These are phyloP conservation scores for Brachycybe producta DNA, from an alignment of 2,888 invertebrate genomes.

Conservation along the genomic window DNA sequence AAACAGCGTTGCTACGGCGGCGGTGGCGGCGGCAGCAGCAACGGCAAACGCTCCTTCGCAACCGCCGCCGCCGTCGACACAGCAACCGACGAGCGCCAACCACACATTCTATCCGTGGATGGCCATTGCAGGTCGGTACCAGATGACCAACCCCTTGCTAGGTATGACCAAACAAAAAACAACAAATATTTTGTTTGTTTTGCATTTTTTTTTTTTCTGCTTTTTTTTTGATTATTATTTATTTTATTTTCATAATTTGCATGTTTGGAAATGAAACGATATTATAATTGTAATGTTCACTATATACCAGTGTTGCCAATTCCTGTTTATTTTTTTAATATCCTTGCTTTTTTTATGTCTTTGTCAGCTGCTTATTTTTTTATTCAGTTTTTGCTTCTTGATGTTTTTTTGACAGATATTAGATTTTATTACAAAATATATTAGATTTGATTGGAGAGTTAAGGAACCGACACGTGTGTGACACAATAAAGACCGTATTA, in stretches of 20 bases:
- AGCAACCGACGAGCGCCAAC: conserved; percentile 65
- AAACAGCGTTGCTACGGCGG: conserved; percentile 22
- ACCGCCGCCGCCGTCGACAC: conserved; percentile 42
- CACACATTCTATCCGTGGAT: conserved; percentile 97
- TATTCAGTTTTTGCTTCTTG: too few relatives aligned
- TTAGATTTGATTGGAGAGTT: too few relatives aligned
- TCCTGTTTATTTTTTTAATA: too few relatives aligned
- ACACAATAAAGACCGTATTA: too few relatives aligned
- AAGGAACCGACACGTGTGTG: too few relatives aligned
- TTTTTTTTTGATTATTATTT: neutral
- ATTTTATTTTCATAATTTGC: neutral
- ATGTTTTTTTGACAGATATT: too few relatives aligned
- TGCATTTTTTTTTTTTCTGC: neutral
- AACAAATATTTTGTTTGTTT: neutral
- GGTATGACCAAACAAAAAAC: conserved; percentile 2
- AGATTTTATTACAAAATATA: too few relatives aligned
- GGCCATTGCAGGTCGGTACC: conserved; percentile 89
- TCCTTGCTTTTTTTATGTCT: too few relatives aligned
- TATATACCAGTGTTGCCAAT: too few relatives aligned
- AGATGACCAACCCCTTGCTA: conserved; percentile 20
- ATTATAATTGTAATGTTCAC: too few relatives aligned
- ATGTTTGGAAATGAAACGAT: neutral
- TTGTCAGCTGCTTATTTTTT: too few relatives aligned
- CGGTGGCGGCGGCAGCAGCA: too few relatives aligned
- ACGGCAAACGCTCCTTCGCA: conserved; percentile 17